Evolutionary conservation across 1,140 invertebrate genomes (phyloP).

Genomic region (Littorina saxatilis): DNA sequence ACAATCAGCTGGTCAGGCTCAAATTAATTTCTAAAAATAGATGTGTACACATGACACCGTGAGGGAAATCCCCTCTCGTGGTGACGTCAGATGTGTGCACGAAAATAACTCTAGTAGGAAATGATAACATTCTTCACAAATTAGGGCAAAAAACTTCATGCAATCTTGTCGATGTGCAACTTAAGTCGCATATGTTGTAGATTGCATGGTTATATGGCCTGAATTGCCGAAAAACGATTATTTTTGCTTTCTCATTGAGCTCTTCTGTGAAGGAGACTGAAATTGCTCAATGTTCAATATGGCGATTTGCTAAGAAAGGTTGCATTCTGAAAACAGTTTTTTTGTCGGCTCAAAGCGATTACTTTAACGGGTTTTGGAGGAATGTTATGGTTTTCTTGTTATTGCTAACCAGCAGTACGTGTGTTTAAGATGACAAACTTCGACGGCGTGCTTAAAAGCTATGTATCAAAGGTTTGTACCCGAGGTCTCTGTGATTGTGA

Average conservation of each 20-base stretch:
- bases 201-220: too few species aligned
- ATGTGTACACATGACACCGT: background rate
- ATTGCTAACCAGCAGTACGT: background rate
- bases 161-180: too few species aligned
- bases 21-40: constrained; percentile 12
- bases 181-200: too few species aligned
- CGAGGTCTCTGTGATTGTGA: background rate
- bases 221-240: too few species aligned
- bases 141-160: too few species aligned
- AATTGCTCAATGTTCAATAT: constrained; percentile 6
- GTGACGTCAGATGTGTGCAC: constrained; percentile 2
- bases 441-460: constrained; percentile 47
- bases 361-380: background rate
- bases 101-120: too few species aligned
- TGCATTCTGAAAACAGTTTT: background rate
- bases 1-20: too few species aligned
- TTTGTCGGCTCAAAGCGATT: background rate
- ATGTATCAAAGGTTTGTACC: constrained; percentile 48
- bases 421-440: constrained; percentile 34
- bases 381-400: background rate
- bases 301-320: constrained; percentile 4
- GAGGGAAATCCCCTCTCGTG: background rate
- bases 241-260: background rate
- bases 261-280: background rate
- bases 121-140: too few species aligned